phyloP scores from a whole-genome alignment of 1,140 invertebrate species.

The Aphelenchoides avenae region DNA sequence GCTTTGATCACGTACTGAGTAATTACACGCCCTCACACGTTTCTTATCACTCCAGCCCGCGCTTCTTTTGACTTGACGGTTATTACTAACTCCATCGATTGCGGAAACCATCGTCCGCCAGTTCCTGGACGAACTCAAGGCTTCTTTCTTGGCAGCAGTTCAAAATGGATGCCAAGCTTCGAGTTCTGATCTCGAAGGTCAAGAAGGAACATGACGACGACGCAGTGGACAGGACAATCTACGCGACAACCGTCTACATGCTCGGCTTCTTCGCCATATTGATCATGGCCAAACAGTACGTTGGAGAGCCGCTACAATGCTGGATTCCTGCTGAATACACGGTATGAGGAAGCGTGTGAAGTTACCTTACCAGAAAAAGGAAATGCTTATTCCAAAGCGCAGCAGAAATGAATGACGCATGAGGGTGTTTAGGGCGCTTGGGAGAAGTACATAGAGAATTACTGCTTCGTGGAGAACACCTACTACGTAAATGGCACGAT shows the following conservation, averaged over 20 bases:
- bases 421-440: slow-evolving; percentile 34
- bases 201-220: slow-evolving; percentile 50
- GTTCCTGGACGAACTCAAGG: too few relatives aligned
- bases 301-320: slow-evolving; percentile 41
- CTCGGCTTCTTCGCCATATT: slow-evolving; percentile 40
- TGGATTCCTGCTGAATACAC: slow-evolving; percentile 49
- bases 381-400: neutral
- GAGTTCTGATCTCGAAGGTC: slow-evolving; percentile 33
- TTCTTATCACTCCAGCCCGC: too few relatives aligned
- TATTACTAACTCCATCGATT: too few relatives aligned
- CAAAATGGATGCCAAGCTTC: slow-evolving; percentile 38
- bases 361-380: neutral
- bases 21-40: too few relatives aligned
- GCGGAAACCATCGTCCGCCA: too few relatives aligned
- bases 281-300: slow-evolving; percentile 49
- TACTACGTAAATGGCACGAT: slow-evolving; percentile 37
- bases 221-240: slow-evolving; percentile 36
- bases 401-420: neutral
- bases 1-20: too few relatives aligned
- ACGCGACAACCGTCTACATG: slow-evolving; percentile 47
- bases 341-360: slow-evolving; percentile 4
- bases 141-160: neutral
- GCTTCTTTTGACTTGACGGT: too few relatives aligned
- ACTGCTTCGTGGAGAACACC: slow-evolving; percentile 51
- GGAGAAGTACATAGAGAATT: slow-evolving; percentile 49